Evolutionary conservation across 1,140 invertebrate genomes (phyloP), one percentile per base, ranked within the genome.

Genomic region (Lethrus apterus): DNA sequence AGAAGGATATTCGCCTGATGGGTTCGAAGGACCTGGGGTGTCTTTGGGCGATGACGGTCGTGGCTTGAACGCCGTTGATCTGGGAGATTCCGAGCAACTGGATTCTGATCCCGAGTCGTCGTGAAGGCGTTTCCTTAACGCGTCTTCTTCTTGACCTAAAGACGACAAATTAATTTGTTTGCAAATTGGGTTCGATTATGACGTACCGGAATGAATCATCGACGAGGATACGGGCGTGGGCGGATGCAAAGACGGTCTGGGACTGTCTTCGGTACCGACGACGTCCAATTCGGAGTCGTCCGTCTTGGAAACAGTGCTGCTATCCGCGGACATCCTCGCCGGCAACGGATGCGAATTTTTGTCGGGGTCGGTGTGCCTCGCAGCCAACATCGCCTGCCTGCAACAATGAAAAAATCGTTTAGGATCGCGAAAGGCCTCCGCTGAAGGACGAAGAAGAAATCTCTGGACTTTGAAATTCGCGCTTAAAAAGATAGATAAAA

Each of bases 211-310:
- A 55, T 62, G 62, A 36, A 58, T 57, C 35, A 62, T 30, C 9
- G 60, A 63, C 11, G 59, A 57, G 1, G 59, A 54, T 9, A 62
- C 43, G 10, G 61, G 57, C 5, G 59, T 60, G n/a, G 59, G 51
- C 3, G 58, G 44, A 42, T 59, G 60, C 24, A 62, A 46, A 13
- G 58, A 59, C 8, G 83, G 77, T 19, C 83, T 75, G 0, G 84
- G 84, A 56, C 81, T 84, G 52, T 86, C 81, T 11, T 72, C 73
- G 14, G 88, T 88, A 0, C 88, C 89, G 0, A 91, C 89, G 1
- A 92, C 89, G 64, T 92, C 89, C 53, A 93, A 70, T 18, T 89
- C 79, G 57, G 89, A 84, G 61, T 93, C 89, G 23, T 92, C 88
- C 79, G 55, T 86, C 81, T 65, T 81, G 65, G 61, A 62, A 13